Base-by-base conservation (phyloP, 2,797 vertebrate genomes). In the Myripristis jacobus region DNA sequence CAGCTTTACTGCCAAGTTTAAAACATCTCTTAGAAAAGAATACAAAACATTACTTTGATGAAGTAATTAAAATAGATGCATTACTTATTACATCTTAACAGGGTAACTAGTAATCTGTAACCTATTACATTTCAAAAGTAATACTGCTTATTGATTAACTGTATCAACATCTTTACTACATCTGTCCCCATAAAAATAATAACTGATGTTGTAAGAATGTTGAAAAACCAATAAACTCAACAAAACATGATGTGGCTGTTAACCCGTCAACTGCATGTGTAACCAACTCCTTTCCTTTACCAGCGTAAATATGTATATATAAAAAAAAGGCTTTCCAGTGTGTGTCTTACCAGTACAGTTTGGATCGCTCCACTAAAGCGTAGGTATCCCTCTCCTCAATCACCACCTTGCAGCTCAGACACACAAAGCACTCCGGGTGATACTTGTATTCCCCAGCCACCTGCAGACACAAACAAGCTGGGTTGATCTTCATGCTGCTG, bases 381-480 rank as follows among this genome's bases (percentile, higher is more conserved):
- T 99, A 99, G 0, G 96, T 96, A 58, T 99, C 97, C 53, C 93
- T 91, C 77, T 99, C 98, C 64, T 98, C 98, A 18, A 99, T 97
- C 88, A 98, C 95, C 90, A 97, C 96, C 87, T 94, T 98, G 93
- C 98, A 99, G 88, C 95, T 96, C 93, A 97, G 94, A 76, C 98
- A 99, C n/a, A 96, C 95, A 64, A 99, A 99, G 88, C 98, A 99
- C 84, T 99, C 98, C 0, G 98, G 96, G 87, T 99, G 98, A 89
- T 97, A 99, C 89, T 97, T 99, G 94, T 96, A 97, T 72, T 98
- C 96, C 34, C 96, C 97, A 0, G 97, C 97, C 88, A 99, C 97
- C 98, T 99, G 92, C 2, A 89, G 83, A 41, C 61, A 88, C 65
- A 91, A 73, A 78, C 12, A 70, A 70, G 51, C 60, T 0, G 54